A percentile compares a stretch with the other conserved stretches of the same genome.
These are phyloP conservation scores for Furcifer pardalis DNA, from an alignment of 2,797 vertebrate species.

Conservation along the genomic window DNA sequence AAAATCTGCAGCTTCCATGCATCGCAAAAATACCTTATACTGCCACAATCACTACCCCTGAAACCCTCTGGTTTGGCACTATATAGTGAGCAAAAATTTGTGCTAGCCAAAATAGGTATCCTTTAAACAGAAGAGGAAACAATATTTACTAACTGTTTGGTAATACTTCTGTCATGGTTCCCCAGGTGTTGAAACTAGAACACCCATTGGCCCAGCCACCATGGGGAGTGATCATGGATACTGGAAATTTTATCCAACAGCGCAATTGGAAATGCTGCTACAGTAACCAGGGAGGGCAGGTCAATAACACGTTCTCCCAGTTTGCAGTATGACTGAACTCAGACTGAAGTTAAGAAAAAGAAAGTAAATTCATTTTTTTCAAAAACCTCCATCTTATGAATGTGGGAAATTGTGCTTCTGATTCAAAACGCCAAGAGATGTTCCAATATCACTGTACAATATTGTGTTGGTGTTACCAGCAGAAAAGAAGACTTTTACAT, in stretches of 20 bases:
- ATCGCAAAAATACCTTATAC: constrained; percentile 27
- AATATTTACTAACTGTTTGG: constrained; percentile 5
- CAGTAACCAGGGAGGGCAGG: neutral
- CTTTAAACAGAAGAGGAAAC: neutral
- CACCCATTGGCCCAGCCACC: neutral
- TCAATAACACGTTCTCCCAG: neutral
- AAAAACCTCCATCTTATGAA: too few relatives aligned
- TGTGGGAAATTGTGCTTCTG: too few relatives aligned
- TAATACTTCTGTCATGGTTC: neutral
- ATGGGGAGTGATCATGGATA: neutral
- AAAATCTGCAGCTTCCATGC: constrained; percentile 50
- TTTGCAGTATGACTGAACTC: neutral
- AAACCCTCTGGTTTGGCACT: neutral
- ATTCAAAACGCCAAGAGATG: too few relatives aligned
- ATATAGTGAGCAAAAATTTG: neutral
- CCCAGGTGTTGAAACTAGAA: neutral
- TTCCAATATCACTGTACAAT: too few relatives aligned
- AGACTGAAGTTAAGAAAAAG: too few relatives aligned
- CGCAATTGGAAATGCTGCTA: neutral
- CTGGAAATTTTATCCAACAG: neutral
- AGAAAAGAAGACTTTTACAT: too few relatives aligned
- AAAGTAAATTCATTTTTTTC: neutral
- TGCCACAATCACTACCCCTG: constrained; percentile 18
- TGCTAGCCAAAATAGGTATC: neutral
- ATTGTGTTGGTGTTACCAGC: too few relatives aligned